Base-by-base conservation (phyloP, 2,113 vertebrate species). In the human region DNA sequence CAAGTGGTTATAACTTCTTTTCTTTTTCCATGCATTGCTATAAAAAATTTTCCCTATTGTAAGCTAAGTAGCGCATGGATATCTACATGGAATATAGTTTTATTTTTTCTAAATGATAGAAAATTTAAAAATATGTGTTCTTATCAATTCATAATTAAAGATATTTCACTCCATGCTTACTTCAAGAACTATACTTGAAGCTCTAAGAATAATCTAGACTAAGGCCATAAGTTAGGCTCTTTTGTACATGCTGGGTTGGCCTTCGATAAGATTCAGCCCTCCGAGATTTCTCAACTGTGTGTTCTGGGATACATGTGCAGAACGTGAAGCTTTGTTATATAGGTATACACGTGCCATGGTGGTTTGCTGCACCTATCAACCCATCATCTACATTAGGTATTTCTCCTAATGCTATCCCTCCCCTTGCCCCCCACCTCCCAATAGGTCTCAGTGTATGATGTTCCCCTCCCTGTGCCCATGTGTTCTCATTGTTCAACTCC, bases 101-200 rank as follows among this genome's bases (percentile, higher is more conserved):
- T 59, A 35, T 52, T 88, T 81, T 57, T 80, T 85, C 43, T 66
- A 97, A 88, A 90, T 90, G 45, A 90, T 35, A 20, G 10, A 83
- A 93, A 90, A 96, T 78, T 90, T 61, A 23, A 93, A 93, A 93
- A 81, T 38, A 66, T 30, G n/a, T 30, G 43, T 84, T 89, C 68
- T 90, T 76, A 93, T 66, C 50, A 83, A 93, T 89, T 93, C 25
- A 80, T 43, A 84, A 94, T 61, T 94, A 64, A 55, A 94, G 50
- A 38, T 78, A 94, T 48, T 86, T 92, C 12, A 94, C 23, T 93
- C 94, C 40, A 89, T 27, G 59, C 1, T 17, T 96, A 57, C 79
- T 88, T 95, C 64, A 89, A 78, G 66, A 97, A 89, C 38, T 45
- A 43, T 5, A 73, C 9, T 18, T 25, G 70, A 81, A 84, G 38